Percentiles rank a stretch among this genome's conserved stretches.
Evolutionary conservation across 2,113 vertebrate genomes (phyloP).

Genomic region (Lampris megalopsis): DNA sequence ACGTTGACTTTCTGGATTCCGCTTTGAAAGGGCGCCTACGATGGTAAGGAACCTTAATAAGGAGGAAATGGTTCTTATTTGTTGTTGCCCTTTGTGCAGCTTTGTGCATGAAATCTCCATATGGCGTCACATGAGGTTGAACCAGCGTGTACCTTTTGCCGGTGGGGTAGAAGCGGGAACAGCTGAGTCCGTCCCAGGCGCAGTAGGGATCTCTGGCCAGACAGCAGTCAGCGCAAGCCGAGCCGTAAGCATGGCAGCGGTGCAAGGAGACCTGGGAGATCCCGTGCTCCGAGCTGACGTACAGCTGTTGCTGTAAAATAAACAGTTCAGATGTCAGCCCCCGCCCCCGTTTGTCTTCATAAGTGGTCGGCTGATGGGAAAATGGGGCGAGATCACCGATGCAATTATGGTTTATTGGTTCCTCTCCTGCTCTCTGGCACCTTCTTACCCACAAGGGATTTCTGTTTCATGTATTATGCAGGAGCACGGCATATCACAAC

Average conservation of each 20-base stretch:
- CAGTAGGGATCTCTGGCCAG: slow-evolving; percentile 97
- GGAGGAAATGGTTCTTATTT: too few relatives aligned
- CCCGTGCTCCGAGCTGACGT: slow-evolving; percentile 93
- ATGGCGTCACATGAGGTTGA: neutral
- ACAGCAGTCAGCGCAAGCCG: slow-evolving; percentile 97
- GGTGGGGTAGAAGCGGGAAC: slow-evolving; percentile 95
- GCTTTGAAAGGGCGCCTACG: too few relatives aligned
- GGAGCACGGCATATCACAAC: slow-evolving; percentile 7
- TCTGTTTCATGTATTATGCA: slow-evolving; percentile 20
- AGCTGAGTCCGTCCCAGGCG: slow-evolving; percentile 96
- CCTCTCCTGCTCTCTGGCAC: slow-evolving; percentile 22
- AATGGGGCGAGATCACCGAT: slow-evolving; percentile 52
- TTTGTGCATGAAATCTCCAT: too few relatives aligned
- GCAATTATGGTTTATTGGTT: slow-evolving; percentile 55
- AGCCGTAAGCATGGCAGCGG: slow-evolving; percentile 94
- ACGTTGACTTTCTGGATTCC: too few relatives aligned
- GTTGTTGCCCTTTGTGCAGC: too few relatives aligned
- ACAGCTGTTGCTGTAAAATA: slow-evolving; percentile 94
- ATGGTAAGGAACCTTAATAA: too few relatives aligned
- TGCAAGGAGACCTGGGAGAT: slow-evolving; percentile 94
- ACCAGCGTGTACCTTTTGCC: slow-evolving; percentile 88
- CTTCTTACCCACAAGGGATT: slow-evolving; percentile 23
- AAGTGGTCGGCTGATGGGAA: slow-evolving; percentile 65
- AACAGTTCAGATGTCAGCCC: slow-evolving; percentile 74
- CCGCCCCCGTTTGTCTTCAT: slow-evolving; percentile 63